Evolutionary conservation across 2,888 invertebrate genomes (phyloP).

Genomic region (Drosophila maculinotata): DNA sequence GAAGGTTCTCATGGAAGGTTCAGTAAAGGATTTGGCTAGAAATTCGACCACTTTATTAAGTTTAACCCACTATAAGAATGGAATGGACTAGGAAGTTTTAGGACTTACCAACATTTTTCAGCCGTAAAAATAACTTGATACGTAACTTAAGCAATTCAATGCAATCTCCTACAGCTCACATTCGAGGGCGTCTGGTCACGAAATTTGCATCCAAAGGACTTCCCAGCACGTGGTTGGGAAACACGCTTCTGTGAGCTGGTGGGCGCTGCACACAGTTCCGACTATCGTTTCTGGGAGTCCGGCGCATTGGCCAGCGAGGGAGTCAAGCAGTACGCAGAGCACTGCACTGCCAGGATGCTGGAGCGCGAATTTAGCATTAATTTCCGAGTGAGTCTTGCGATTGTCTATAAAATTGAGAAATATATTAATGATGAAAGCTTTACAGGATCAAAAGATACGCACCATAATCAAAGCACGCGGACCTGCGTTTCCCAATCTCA

Average conservation of each 20-base stretch:
- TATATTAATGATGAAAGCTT: constrained; percentile 3
- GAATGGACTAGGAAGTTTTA: too few relatives aligned
- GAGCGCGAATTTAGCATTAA: constrained; percentile 95
- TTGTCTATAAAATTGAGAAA: background rate
- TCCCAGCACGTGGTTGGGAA: constrained; percentile 93
- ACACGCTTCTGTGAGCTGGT: constrained; percentile 98
- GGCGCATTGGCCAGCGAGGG: constrained; percentile 95
- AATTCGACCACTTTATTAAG: too few relatives aligned
- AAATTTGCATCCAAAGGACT: constrained; percentile 97
- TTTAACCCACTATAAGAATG: too few relatives aligned
- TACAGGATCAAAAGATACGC: constrained; percentile 91
- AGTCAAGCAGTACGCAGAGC: constrained; percentile 95
- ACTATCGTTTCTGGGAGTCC: constrained; percentile 96
- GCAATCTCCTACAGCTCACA: constrained; percentile 87
- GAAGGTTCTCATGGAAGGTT: too few relatives aligned
- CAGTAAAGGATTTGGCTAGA: too few relatives aligned
- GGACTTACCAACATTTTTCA: too few relatives aligned
- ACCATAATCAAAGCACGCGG: constrained; percentile 98
- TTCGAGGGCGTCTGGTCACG: constrained; percentile 98
- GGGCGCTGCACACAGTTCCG: constrained; percentile 94
- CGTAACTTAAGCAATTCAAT: background rate
- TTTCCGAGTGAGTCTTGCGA: constrained; percentile 85
- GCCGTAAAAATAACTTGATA: too few relatives aligned
- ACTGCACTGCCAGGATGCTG: constrained; percentile 94
- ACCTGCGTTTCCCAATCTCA: constrained; percentile 94